A percentile compares a stretch with the other conserved stretches of the same genome.
phyloP scores from a whole-genome alignment of 35 echinoderm and acorn worm species.

The Heliocidaris erythrogramma region DNA sequence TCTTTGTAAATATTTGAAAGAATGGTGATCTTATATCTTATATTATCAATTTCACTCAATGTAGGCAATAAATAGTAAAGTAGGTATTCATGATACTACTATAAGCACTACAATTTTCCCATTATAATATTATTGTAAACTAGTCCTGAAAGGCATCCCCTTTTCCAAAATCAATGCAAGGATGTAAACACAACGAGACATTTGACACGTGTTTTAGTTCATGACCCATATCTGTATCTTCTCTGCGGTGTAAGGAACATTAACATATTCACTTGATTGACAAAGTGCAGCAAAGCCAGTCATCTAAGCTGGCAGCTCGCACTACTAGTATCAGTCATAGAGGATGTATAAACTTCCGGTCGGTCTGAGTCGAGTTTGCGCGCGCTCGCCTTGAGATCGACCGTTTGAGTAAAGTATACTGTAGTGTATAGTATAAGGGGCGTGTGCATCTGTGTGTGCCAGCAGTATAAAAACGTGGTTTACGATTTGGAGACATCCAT shows the following conservation, averaged over 20 bases:
- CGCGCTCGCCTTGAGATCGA: neutral
- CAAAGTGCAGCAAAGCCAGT: neutral
- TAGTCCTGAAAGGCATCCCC: too few relatives aligned
- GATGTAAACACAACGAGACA: neutral
- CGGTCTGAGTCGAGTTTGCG: neutral
- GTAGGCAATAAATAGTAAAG: too few relatives aligned
- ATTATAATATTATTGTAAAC: too few relatives aligned
- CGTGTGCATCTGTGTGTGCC: neutral
- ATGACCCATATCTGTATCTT: neutral
- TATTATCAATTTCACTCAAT: too few relatives aligned
- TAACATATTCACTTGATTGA: constrained; percentile 17
- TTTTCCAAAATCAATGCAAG: neutral
- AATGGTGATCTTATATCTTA: too few relatives aligned
- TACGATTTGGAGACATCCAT: neutral
- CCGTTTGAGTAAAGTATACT: too few relatives aligned
- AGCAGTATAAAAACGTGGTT: neutral
- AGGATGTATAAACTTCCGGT: neutral
- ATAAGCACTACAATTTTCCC: too few relatives aligned
- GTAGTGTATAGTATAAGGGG: neutral
- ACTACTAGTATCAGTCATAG: neutral
- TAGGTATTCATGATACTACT: too few relatives aligned
- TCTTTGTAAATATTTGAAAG: too few relatives aligned
- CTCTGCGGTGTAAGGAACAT: neutral
- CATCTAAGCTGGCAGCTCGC: neutral
- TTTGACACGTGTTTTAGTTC: neutral